A percentile compares a stretch with the other conserved stretches of the same genome.
Conservation (phyloP, 2,888 invertebrate species). For the Clivina fossor region DNA sequence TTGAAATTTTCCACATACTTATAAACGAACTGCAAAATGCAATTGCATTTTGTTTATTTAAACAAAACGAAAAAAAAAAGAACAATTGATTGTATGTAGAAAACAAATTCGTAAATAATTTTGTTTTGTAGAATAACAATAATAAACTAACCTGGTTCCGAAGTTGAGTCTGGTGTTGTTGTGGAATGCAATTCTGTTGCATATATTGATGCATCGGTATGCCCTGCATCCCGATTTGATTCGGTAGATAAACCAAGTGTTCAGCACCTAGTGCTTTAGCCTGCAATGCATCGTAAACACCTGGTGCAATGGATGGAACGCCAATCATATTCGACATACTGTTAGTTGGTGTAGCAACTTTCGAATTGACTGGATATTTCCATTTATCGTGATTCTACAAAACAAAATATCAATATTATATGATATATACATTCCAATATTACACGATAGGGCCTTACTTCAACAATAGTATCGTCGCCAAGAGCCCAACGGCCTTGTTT, state of each 20-base stretch:
- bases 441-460: conserved; percentile 62
- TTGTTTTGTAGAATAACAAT: no score
- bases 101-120: no score
- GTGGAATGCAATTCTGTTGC: conserved; percentile 65
- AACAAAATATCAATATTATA: conserved; percentile 28
- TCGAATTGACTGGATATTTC: conserved; percentile 71
- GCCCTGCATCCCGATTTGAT: conserved; percentile 53
- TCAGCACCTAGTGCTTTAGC: conserved; percentile 61
- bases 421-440: conserved; percentile 7
- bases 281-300: conserved; percentile 56
- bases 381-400: conserved; percentile 84
- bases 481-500: conserved; percentile 84
- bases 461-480: conserved; percentile 84
- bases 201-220: conserved; percentile 55
- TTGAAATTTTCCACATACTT: no score
- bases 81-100: no score
- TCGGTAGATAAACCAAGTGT: conserved; percentile 56
- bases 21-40: no score
- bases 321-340: conserved; percentile 52
- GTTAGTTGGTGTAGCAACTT: conserved; percentile 56
- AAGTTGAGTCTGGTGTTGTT: conserved; percentile 56
- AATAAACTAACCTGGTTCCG: conserved; percentile 49
- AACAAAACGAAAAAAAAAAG: no score
- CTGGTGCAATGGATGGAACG: conserved; percentile 50
- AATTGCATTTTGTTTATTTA: no score